Conservation (phyloP, 2,113 vertebrate species). For the Phasianus colchicus region DNA sequence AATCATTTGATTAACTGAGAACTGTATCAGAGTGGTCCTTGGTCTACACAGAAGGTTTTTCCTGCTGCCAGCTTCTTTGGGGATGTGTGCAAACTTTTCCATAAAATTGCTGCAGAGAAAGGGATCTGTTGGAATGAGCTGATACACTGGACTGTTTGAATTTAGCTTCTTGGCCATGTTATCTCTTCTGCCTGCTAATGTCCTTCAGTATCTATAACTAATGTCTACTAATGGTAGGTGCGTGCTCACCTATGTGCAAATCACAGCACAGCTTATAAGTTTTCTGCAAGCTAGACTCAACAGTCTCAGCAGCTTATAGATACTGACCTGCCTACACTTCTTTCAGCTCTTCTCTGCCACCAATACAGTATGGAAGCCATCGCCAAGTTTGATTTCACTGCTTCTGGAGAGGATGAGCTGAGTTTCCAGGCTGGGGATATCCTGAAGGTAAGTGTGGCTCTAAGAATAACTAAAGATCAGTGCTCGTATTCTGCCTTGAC, state of each 20-base stretch:
- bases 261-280: neutral
- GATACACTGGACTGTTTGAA: neutral
- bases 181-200: neutral
- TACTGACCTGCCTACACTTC: slow-evolving; percentile 25
- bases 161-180: neutral
- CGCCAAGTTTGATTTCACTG: slow-evolving; percentile 89
- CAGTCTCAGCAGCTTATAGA: neutral
- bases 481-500: neutral
- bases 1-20: neutral
- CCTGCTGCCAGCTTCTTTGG: neutral
- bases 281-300: neutral
- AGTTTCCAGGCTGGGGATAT: slow-evolving; percentile 92
- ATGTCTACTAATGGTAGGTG: neutral
- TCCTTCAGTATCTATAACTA: neutral
- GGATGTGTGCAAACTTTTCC: neutral
- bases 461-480: neutral
- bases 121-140: neutral
- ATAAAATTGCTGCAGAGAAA: neutral
- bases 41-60: neutral
- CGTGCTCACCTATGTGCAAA: neutral
- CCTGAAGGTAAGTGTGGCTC: slow-evolving; percentile 84
- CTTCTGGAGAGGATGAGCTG: slow-evolving; percentile 88
- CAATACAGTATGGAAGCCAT: slow-evolving; percentile 86
- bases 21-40: neutral
- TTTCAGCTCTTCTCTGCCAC: slow-evolving; percentile 52